These are phyloP conservation scores for Cheilinus undulatus DNA, from an alignment of 2,113 vertebrate genomes.

Conservation along the genomic window DNA sequence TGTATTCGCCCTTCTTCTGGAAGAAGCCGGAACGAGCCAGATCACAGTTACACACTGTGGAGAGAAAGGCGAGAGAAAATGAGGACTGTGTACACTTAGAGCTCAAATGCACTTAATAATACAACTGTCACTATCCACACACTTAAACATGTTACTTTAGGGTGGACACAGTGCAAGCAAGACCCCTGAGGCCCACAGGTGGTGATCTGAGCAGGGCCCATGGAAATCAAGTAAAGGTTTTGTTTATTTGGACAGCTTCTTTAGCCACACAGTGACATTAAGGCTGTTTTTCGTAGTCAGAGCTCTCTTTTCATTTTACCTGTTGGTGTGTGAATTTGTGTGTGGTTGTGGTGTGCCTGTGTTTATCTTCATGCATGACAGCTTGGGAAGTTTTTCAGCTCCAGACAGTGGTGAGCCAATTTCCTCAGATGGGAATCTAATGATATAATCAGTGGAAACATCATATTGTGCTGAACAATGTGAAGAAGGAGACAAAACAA, in stretches of 20 bases:
- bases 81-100: background rate
- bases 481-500: constrained; percentile 51
- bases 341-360: constrained; percentile 22
- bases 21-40: constrained; percentile 97
- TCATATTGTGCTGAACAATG: constrained; percentile 62
- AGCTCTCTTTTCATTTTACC: background rate
- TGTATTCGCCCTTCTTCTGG: constrained; percentile 99
- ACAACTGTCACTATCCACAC: too few species aligned
- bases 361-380: constrained; percentile 51
- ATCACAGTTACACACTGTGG: constrained; percentile 94
- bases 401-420: constrained; percentile 63
- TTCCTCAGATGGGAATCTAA: constrained; percentile 72
- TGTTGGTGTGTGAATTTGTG: constrained; percentile 17
- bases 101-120: background rate
- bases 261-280: too few species aligned
- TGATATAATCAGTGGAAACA: constrained; percentile 71
- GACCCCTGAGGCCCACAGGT: too few species aligned
- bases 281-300: constrained; percentile 2
- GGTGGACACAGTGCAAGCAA: too few species aligned
- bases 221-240: too few species aligned
- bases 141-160: too few species aligned
- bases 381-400: constrained; percentile 48
- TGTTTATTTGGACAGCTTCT: too few species aligned
- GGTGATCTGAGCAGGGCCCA: too few species aligned
- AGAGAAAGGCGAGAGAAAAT: constrained; percentile 21